Conservation (phyloP, 64 coral and sea anemone genomes). For the Actinia equina region DNA sequence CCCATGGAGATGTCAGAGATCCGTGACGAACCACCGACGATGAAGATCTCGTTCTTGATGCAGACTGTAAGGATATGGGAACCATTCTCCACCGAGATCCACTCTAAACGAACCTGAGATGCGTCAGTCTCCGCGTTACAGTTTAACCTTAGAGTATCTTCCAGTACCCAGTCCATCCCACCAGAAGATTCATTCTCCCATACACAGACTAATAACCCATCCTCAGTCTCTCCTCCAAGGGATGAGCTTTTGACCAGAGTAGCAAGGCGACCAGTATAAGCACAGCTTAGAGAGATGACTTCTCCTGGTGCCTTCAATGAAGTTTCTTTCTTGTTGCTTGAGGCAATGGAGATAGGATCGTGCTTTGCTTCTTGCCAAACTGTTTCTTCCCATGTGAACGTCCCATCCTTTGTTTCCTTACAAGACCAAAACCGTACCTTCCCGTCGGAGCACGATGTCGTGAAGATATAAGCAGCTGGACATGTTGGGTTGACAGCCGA, state of each 20-base stretch:
- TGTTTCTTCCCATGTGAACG: constrained; percentile 79
- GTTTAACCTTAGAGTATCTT: constrained; percentile 67
- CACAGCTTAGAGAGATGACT: constrained; percentile 79
- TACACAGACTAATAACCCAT: constrained; percentile 64
- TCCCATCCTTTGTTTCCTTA: constrained; percentile 40
- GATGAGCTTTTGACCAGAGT: constrained; percentile 45
- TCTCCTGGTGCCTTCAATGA: constrained; percentile 55
- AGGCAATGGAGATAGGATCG: not conserved
- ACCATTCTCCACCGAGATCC: constrained; percentile 87
- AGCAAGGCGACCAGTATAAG: constrained; percentile 83
- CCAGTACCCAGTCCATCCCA: constrained; percentile 82
- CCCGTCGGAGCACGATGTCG: constrained; percentile 83
- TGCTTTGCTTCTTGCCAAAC: constrained; percentile 43
- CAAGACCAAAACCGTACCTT: constrained; percentile 90
- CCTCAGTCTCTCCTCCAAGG: not conserved
- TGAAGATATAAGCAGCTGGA: constrained; percentile 77
- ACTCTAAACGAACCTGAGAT: constrained; percentile 81
- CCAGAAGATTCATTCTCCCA: constrained; percentile 91
- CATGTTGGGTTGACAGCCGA: constrained; percentile 88
- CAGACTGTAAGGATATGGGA: constrained; percentile 82
- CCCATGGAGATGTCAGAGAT: constrained; percentile 50
- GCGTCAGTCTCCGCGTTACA: constrained; percentile 48
- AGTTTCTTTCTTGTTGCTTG: not conserved
- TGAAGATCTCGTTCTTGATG: constrained; percentile 78
- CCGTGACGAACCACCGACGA: constrained; percentile 68